Evolutionary conservation across 2,113 vertebrate genomes (phyloP).

Genomic region (Calyptommatus sinebrachiatus): DNA sequence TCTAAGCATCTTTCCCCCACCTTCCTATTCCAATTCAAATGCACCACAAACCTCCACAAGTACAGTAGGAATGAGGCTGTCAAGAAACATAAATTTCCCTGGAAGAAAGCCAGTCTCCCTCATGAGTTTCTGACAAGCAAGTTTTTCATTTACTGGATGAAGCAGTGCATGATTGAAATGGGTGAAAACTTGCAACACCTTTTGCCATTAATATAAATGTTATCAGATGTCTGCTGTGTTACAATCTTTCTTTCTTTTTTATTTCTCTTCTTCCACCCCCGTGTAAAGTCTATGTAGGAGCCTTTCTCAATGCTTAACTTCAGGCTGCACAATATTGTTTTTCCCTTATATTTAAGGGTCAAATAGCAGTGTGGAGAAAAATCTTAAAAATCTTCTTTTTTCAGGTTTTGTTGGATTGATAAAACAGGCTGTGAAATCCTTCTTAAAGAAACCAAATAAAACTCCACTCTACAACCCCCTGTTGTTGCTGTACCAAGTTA

Average conservation of each 20-base stretch:
- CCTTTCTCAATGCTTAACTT: slow-evolving; percentile 18
- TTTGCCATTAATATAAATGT: slow-evolving; percentile 49
- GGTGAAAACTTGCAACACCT: slow-evolving; percentile 37
- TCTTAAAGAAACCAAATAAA: not conserved
- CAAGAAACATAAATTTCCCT: slow-evolving; percentile 32
- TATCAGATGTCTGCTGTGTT: slow-evolving; percentile 39
- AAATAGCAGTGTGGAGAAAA: not conserved
- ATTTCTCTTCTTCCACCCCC: not conserved
- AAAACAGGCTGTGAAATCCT: not conserved
- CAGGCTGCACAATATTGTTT: slow-evolving; percentile 23
- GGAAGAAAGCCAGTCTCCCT: slow-evolving; percentile 34
- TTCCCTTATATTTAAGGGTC: not conserved
- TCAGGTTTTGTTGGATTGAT: too few species aligned
- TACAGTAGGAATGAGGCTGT: slow-evolving; percentile 35
- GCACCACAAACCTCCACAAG: slow-evolving; percentile 41
- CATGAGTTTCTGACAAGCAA: slow-evolving; percentile 11
- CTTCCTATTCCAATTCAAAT: slow-evolving; percentile 29
- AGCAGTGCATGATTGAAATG: slow-evolving; percentile 41
- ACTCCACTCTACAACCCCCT: not conserved
- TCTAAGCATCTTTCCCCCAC: not conserved
- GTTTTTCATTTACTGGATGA: slow-evolving; percentile 34
- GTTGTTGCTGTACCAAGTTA: not conserved
- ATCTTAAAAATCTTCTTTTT: not conserved
- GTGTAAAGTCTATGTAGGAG: slow-evolving; percentile 20
- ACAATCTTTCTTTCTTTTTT: slow-evolving; percentile 29